A percentile compares a stretch with the other conserved stretches of the same genome.
Evolutionary conservation across 2,888 invertebrate species (phyloP).

Genomic region (Phalera bucephala): DNA sequence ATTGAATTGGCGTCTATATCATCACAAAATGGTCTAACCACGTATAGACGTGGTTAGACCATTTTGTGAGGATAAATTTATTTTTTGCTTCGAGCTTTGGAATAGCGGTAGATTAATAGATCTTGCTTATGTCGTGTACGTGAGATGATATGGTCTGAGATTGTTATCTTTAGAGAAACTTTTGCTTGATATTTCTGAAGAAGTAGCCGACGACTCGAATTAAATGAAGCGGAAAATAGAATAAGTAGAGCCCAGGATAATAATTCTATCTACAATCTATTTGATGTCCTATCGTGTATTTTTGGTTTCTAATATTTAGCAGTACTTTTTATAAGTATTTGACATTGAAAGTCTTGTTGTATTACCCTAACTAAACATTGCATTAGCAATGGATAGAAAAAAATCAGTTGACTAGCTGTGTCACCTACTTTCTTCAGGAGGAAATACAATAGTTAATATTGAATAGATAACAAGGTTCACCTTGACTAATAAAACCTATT

Average conservation of each 20-base stretch:
- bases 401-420: conserved; percentile 1
- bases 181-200: not conserved
- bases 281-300: too few relatives aligned
- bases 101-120: too few relatives aligned
- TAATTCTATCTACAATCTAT: too few relatives aligned
- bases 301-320: too few relatives aligned
- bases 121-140: not conserved
- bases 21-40: too few relatives aligned
- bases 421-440: conserved; percentile 3
- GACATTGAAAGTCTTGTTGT: not conserved
- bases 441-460: not conserved
- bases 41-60: too few relatives aligned
- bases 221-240: not conserved
- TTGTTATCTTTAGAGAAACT: not conserved
- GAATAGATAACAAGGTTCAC: not conserved
- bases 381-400: not conserved
- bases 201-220: not conserved
- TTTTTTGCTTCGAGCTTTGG: too few relatives aligned
- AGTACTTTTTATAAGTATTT: not conserved
- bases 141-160: not conserved
- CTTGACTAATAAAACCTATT: not conserved
- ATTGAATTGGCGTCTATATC: too few relatives aligned
- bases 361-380: not conserved
- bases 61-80: too few relatives aligned
- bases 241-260: too few relatives aligned